A percentile compares a stretch with the other conserved stretches of the same genome.
These are phyloP conservation scores for Pharmacophagus antenor DNA, from an alignment of 2,888 invertebrate genomes.

Conservation along the genomic window DNA sequence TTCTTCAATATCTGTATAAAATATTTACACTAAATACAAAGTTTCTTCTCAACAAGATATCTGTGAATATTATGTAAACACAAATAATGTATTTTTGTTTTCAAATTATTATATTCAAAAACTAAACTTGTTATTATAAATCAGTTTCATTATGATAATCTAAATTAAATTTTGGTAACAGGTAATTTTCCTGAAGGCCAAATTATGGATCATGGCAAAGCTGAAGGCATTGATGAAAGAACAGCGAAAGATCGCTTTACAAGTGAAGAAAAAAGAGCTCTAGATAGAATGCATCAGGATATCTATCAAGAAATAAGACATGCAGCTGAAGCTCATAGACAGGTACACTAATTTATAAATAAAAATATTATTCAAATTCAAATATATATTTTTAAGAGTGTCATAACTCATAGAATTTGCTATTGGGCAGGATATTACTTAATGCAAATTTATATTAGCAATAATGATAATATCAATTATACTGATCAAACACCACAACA, in stretches of 20 bases:
- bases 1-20: too few species aligned
- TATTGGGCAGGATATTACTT: neutral
- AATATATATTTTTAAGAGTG: neutral
- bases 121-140: too few species aligned
- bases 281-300: constrained; percentile 95
- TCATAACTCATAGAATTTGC: neutral
- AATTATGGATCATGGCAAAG: constrained; percentile 90
- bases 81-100: neutral
- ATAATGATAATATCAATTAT: neutral
- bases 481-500: neutral
- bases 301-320: constrained; percentile 96
- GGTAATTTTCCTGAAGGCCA: constrained; percentile 92
- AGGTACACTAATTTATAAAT: constrained; percentile 70
- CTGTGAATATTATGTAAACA: too few species aligned
- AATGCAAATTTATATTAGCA: neutral
- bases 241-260: constrained; percentile 93
- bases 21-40: too few species aligned
- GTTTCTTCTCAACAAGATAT: too few species aligned
- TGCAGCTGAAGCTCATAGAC: constrained; percentile 98
- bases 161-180: too few species aligned
- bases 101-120: neutral
- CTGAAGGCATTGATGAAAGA: constrained; percentile 87
- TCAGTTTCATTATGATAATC: too few species aligned
- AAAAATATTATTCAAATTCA: neutral
- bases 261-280: constrained; percentile 92